phyloP scores from a whole-genome alignment of 64 coral and sea anemone genomes.

The Cladopsammia gracilis region DNA sequence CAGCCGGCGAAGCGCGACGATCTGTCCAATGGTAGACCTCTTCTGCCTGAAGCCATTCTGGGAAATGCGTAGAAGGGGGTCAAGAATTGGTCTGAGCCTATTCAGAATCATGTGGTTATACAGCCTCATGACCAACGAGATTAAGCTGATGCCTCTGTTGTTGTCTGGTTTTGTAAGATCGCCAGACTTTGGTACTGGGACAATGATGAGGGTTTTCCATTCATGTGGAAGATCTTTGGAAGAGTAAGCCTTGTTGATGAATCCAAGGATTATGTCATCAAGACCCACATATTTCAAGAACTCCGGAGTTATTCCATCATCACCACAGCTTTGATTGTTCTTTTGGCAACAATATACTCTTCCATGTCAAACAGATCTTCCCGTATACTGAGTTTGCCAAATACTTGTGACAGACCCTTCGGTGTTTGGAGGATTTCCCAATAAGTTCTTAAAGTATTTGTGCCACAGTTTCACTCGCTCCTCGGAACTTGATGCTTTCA shows the following conservation, averaged over 20 bases:
- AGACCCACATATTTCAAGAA: slow-evolving; percentile 49
- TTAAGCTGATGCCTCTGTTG: slow-evolving; percentile 59
- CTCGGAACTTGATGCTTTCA: neutral
- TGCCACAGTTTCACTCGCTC: slow-evolving; percentile 16
- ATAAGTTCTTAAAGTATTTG: slow-evolving; percentile 44
- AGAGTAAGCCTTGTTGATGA: slow-evolving; percentile 48
- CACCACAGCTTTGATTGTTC: slow-evolving; percentile 70
- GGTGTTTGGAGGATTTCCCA: slow-evolving; percentile 50
- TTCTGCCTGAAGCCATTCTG: slow-evolving; percentile 62
- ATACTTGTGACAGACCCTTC: slow-evolving; percentile 12
- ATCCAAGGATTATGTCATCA: slow-evolving; percentile 55
- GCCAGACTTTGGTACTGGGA: too few species aligned
- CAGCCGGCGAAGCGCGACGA: slow-evolving; percentile 40
- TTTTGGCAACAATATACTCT: neutral
- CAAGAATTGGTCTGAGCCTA: slow-evolving; percentile 60
- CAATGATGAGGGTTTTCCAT: slow-evolving; percentile 68
- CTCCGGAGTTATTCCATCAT: slow-evolving; percentile 50
- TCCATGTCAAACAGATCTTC: slow-evolving; percentile 19
- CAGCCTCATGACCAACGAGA: slow-evolving; percentile 57
- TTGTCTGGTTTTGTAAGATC: slow-evolving; percentile 47
- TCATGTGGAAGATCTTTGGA: slow-evolving; percentile 30
- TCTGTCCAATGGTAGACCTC: slow-evolving; percentile 45
- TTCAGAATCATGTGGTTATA: slow-evolving; percentile 59
- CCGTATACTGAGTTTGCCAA: slow-evolving; percentile 20
- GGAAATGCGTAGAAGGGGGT: slow-evolving; percentile 55